These are phyloP conservation scores for Drosophila barbarae DNA, from an alignment of 2,888 invertebrate genomes.

Conservation along the genomic window DNA sequence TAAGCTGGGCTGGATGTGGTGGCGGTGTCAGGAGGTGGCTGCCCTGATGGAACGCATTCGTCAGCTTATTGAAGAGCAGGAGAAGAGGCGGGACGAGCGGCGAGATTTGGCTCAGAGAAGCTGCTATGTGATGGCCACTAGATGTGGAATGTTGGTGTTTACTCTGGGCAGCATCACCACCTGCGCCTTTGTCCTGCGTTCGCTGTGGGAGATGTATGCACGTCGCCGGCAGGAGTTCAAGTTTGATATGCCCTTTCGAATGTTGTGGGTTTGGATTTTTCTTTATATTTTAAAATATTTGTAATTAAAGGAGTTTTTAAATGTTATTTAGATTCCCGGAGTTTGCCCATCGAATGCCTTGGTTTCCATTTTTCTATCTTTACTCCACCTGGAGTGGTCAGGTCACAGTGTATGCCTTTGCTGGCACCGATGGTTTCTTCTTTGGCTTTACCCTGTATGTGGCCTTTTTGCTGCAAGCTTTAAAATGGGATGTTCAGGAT, in stretches of 20 bases:
- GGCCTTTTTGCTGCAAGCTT: constrained; percentile 46
- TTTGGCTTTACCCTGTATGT: constrained; percentile 62
- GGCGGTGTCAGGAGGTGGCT: constrained; percentile 49
- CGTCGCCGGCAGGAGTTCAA: constrained; percentile 46
- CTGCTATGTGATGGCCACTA: constrained; percentile 48
- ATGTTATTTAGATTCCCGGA: constrained; percentile 43
- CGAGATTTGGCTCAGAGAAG: constrained; percentile 25
- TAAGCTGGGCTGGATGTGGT: constrained; percentile 60
- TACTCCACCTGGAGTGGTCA: constrained; percentile 65
- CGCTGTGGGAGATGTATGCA: constrained; percentile 60
- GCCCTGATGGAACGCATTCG: constrained; percentile 49
- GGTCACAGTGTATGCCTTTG: constrained; percentile 61
- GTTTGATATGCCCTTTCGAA: constrained; percentile 64
- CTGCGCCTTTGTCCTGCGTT: constrained; percentile 57
- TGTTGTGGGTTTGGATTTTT: constrained; percentile 44
- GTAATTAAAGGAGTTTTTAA: too few species aligned
- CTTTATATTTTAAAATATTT: neutral
- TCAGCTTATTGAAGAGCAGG: constrained; percentile 45
- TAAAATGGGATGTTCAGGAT: constrained; percentile 48
- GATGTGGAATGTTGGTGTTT: constrained; percentile 56
- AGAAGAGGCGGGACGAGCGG: neutral
- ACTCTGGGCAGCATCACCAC: constrained; percentile 58
- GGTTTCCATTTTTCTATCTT: constrained; percentile 56
- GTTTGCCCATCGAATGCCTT: constrained; percentile 49
- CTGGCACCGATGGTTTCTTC: constrained; percentile 62